Percentiles rank a stretch among this genome's conserved stretches.
Conservation (phyloP, 2,113 vertebrate species). For the Heterochromis multidens region DNA sequence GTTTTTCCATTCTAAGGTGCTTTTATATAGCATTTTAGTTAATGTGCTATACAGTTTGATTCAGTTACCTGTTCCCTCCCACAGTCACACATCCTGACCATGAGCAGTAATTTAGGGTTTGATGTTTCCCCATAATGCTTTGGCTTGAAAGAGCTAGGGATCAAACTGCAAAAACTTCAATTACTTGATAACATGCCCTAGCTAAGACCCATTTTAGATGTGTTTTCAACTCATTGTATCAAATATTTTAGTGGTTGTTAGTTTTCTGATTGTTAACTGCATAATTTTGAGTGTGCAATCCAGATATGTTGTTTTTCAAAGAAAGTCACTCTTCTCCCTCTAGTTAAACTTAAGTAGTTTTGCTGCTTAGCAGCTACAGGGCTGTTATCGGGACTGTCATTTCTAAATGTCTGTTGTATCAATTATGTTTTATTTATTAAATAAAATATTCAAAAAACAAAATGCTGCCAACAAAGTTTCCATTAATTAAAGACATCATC, state of each 20-base stretch:
- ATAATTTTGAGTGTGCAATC: too few relatives aligned
- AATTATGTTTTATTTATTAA: not conserved
- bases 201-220: not conserved
- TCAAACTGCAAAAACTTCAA: not conserved
- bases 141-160: not conserved
- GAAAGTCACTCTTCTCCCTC: too few relatives aligned
- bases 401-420: not conserved
- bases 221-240: too few relatives aligned
- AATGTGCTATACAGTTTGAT: not conserved
- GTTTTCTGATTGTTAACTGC: too few relatives aligned
- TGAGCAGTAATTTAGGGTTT: not conserved
- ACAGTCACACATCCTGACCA: not conserved
- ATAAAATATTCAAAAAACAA: not conserved
- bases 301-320: too few relatives aligned
- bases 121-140: not conserved
- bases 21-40: not conserved
- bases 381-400: not conserved
- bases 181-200: not conserved
- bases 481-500: not conserved
- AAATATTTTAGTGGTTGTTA: too few relatives aligned
- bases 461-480: not conserved
- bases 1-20: not conserved
- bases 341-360: not conserved
- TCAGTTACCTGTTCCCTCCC: not conserved
- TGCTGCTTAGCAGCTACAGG: not conserved